Percentiles rank a stretch among this genome's conserved stretches.
These are phyloP conservation scores for Hoplias malabaricus DNA, from an alignment of 2,113 vertebrate species.

Conservation along the genomic window DNA sequence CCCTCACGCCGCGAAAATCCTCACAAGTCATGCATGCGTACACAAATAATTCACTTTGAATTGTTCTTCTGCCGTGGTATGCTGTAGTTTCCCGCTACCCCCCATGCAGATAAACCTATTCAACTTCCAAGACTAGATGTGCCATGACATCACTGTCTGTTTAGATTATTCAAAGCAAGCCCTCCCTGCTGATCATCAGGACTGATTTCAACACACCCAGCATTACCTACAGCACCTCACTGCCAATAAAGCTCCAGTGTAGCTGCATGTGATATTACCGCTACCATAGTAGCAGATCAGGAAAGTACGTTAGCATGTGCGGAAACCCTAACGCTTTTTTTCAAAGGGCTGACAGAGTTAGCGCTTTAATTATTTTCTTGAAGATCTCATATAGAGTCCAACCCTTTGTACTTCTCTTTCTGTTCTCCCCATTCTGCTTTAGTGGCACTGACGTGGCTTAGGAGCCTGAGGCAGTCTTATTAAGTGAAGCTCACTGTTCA, in stretches of 20 bases:
- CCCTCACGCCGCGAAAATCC: neutral
- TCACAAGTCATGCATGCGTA: neutral
- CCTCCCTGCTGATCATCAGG: constrained; percentile 40
- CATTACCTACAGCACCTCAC: constrained; percentile 17
- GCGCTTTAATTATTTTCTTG: neutral
- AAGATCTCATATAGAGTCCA: constrained; percentile 3
- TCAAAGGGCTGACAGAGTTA: neutral
- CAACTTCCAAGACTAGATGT: constrained; percentile 39
- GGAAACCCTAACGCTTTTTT: neutral
- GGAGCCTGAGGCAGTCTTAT: constrained; percentile 43
- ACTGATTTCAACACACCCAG: constrained; percentile 42
- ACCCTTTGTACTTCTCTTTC: neutral
- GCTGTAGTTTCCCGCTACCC: constrained; percentile 25
- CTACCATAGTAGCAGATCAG: neutral
- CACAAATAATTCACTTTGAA: constrained; percentile 14
- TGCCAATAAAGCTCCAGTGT: constrained; percentile 13
- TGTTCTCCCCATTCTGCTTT: constrained; percentile 26
- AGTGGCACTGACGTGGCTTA: constrained; percentile 38
- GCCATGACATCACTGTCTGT: constrained; percentile 55
- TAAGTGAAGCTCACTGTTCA: constrained; percentile 46
- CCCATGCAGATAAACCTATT: constrained; percentile 40
- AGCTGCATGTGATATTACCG: constrained; percentile 2
- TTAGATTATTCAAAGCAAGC: constrained; percentile 47
- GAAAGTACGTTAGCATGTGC: neutral
- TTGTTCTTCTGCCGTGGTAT: constrained; percentile 28